Evolutionary conservation across 1,140 invertebrate species (phyloP), one percentile per base, ranked within the genome.

Genomic region (Episyrphus balteatus): DNA sequence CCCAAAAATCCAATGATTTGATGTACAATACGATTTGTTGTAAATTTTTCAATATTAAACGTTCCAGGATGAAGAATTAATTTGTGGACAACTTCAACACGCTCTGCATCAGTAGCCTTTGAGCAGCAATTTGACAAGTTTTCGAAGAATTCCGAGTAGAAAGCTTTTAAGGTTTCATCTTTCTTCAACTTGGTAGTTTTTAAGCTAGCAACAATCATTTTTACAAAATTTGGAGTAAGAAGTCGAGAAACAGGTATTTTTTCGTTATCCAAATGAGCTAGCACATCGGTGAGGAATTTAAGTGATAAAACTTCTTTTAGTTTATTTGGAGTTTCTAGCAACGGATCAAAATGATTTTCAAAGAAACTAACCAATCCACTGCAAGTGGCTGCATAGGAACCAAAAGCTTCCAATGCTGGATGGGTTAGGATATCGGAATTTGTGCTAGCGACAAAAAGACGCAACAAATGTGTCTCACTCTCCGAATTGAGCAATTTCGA

Each of bases 31-130:
- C 75, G 79, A 12, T 73, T 76, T 19, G 76, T 76, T 26, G 81
- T 83, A 26, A 78, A 77, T 62, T 83, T 83, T 56, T 83, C 78
- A 51, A 84, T 80, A 66, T 81, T 78, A 49, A 84, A 74, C 56
- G 77, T 77, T 2, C 82, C 81, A 7, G 81, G 79, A 61, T 74
- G 69, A 31, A 81, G 69, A 21, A 84, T 62, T 5, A 86, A 58
- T 57, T 77, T 81, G 45, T 80, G 76, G 33, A 85, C 58, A 5
- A 78, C 64, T 38, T 63, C 60, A 30, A 81, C 63, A 57, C 76
- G 75, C 21, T 70, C 67, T 56, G 73, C 71, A n/a, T 65, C 59
- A 31, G 72, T 66, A 11, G 74, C 65, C 63, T 54, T 73, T 74
- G 17, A 79, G 57, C 80, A 58, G 43, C 58, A 56, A 52, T 71